These are phyloP conservation scores for Garra rufa DNA, from an alignment of 2,113 vertebrate genomes.

Conservation along the genomic window DNA sequence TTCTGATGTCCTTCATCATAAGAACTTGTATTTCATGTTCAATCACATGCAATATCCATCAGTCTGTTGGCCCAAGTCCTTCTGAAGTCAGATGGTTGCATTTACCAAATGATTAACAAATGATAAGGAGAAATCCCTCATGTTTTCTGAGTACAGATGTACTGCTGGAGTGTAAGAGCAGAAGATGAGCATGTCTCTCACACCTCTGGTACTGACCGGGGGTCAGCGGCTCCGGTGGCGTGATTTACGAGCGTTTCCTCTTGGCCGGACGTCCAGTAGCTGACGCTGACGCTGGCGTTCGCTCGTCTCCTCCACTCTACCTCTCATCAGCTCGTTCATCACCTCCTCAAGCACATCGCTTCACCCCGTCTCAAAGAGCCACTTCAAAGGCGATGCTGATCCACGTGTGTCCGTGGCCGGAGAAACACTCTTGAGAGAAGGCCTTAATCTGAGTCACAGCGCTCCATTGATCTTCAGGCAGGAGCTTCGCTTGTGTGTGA, in stretches of 20 bases:
- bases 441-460: constrained; percentile 75
- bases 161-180: not conserved
- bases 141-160: not conserved
- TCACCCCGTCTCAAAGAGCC: constrained; percentile 64
- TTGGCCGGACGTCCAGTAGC: constrained; percentile 73
- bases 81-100: not conserved
- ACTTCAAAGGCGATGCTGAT: constrained; percentile 80
- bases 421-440: constrained; percentile 74
- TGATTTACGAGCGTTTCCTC: constrained; percentile 76
- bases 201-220: constrained; percentile 65
- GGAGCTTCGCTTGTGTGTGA: constrained; percentile 39
- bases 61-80: not conserved
- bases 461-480: constrained; percentile 60
- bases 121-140: not conserved
- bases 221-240: constrained; percentile 66
- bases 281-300: constrained; percentile 72
- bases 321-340: constrained; percentile 82
- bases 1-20: not conserved
- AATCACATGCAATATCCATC: not conserved
- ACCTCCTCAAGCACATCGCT: constrained; percentile 58
- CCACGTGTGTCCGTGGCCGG: constrained; percentile 58
- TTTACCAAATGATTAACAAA: not conserved
- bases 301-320: constrained; percentile 73
- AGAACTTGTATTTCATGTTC: not conserved
- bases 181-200: constrained; percentile 45